Evolutionary conservation across 2,888 invertebrate genomes (phyloP).

Genomic region (Xestia sexstrigata): DNA sequence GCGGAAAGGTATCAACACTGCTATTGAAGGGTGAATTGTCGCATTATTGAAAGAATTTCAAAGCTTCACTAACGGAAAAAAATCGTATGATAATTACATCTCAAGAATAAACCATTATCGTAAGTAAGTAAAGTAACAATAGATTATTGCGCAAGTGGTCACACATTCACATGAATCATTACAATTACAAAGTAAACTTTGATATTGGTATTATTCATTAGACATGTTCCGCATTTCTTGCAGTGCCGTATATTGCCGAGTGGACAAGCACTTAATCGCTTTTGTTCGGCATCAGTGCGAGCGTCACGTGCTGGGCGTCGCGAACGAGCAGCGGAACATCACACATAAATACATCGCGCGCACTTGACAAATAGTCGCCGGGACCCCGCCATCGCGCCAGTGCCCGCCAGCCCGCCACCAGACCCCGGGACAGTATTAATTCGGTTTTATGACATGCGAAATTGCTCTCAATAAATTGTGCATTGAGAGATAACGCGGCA

Average conservation of each 20-base stretch:
- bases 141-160: background rate
- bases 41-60: slow-evolving; percentile 1
- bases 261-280: slow-evolving; percentile 25
- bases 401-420: background rate
- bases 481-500: slow-evolving; percentile 75
- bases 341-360: slow-evolving; percentile 26
- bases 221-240: slow-evolving; percentile 38
- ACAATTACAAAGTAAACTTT: slow-evolving; percentile 20
- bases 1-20: slow-evolving; percentile 25
- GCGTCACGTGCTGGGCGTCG: slow-evolving; percentile 49
- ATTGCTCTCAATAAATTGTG: slow-evolving; percentile 88
- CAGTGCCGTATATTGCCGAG: slow-evolving; percentile 28
- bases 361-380: slow-evolving; percentile 53
- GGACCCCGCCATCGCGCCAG: background rate
- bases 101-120: background rate
- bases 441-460: slow-evolving; percentile 90
- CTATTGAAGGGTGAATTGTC: slow-evolving; percentile 18
- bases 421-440: slow-evolving; percentile 79
- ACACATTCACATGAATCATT: slow-evolving; percentile 14
- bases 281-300: slow-evolving; percentile 25
- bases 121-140: background rate
- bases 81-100: background rate
- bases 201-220: slow-evolving; percentile 41
- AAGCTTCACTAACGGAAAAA: slow-evolving; percentile 1
- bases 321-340: slow-evolving; percentile 50